phyloP scores from a whole-genome alignment of 2,113 vertebrate species.

The Paradoxurus hermaphroditus region DNA sequence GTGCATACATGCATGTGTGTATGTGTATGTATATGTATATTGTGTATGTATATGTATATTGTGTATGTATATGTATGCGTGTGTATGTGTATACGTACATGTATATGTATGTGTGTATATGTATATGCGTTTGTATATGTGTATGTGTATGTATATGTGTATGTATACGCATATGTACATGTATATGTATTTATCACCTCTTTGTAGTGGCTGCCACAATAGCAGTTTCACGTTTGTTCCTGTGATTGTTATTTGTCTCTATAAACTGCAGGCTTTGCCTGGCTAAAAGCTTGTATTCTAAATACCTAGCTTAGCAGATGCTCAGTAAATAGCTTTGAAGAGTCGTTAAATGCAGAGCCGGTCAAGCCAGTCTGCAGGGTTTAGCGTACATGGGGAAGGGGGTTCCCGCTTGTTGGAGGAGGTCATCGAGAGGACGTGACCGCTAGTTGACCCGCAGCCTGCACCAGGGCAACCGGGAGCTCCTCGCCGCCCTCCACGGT shows the following conservation, averaged over 20 bases:
- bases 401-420: not conserved
- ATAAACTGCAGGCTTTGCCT: not conserved
- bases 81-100: too few relatives aligned
- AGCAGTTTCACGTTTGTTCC: not conserved
- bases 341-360: not conserved
- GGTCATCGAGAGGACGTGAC: not conserved
- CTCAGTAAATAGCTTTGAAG: not conserved
- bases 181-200: not conserved
- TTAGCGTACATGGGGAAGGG: not conserved
- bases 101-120: not conserved
- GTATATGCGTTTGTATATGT: too few relatives aligned
- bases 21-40: not conserved
- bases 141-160: too few relatives aligned
- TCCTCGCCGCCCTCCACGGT: not conserved
- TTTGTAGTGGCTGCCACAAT: not conserved
- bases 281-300: not conserved
- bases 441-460: not conserved
- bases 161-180: too few relatives aligned
- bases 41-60: too few relatives aligned
- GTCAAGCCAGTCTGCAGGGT: not conserved
- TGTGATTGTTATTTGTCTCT: not conserved
- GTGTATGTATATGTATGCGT: not conserved
- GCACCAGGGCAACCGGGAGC: not conserved
- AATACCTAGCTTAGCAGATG: not conserved
- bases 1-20: too few relatives aligned